Evolutionary conservation across 2,113 vertebrate genomes (phyloP).

Genomic region (Halcyon malimbica): DNA sequence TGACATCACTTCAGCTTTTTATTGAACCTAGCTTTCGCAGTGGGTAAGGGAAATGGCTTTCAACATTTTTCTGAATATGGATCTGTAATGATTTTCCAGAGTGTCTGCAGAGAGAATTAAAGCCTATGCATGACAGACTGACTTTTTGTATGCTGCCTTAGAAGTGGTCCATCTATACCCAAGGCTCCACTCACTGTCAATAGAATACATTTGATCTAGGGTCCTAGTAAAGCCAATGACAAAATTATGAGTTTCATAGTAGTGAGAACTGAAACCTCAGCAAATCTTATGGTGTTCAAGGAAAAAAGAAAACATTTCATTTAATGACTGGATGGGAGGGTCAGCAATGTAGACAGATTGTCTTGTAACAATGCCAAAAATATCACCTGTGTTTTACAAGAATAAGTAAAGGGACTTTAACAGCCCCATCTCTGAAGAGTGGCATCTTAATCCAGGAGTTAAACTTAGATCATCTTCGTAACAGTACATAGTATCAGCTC

Average conservation of each 20-base stretch:
- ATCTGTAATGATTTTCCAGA: not conserved
- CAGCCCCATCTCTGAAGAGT: not conserved
- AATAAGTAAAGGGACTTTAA: not conserved
- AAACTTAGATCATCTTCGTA: not conserved
- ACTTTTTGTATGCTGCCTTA: not conserved
- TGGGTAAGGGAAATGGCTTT: not conserved
- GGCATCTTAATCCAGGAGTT: not conserved
- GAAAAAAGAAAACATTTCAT: conserved; percentile 27
- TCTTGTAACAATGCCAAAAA: conserved; percentile 22
- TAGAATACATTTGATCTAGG: not conserved
- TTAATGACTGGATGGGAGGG: not conserved
- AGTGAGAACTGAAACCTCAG: conserved; percentile 51
- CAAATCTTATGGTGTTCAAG: not conserved
- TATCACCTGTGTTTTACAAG: conserved; percentile 5
- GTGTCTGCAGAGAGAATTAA: not conserved
- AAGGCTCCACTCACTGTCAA: not conserved
- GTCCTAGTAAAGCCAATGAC: not conserved
- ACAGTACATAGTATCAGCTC: not conserved
- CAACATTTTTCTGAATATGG: not conserved
- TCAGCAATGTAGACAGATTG: not conserved
- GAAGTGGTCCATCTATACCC: not conserved
- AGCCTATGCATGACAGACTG: not conserved
- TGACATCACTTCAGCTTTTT: not conserved
- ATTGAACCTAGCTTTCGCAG: not conserved
- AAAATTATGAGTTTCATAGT: not conserved